Conservation (phyloP, 2,113 vertebrate genomes). For the Siphamia tubifer region DNA sequence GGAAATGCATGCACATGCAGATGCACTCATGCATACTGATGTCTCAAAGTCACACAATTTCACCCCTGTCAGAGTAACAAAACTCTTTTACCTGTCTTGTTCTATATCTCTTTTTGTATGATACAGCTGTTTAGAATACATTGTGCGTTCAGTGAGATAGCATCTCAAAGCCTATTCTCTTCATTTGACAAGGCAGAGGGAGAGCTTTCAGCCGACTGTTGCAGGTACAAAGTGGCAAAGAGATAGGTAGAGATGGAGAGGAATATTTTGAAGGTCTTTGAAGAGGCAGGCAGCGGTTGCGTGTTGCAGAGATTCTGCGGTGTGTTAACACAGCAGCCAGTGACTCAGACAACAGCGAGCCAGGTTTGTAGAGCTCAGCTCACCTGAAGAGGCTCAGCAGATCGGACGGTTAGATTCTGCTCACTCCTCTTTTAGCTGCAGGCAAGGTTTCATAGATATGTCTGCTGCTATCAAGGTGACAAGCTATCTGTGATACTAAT, state of each 20-base stretch:
- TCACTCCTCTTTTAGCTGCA: constrained; percentile 49
- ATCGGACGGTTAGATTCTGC: constrained; percentile 54
- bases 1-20: neutral
- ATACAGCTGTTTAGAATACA: constrained; percentile 34
- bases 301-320: constrained; percentile 30
- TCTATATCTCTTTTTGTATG: constrained; percentile 30
- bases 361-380: constrained; percentile 45
- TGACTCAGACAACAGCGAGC: constrained; percentile 52
- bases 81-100: constrained; percentile 13
- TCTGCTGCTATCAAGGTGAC: constrained; percentile 51
- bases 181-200: constrained; percentile 23
- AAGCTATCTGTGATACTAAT: constrained; percentile 51
- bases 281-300: constrained; percentile 43
- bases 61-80: neutral
- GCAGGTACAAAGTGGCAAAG: constrained; percentile 40
- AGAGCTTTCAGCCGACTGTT: constrained; percentile 41
- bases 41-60: neutral
- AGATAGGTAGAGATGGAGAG: constrained; percentile 34
- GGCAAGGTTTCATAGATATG: constrained; percentile 57
- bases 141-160: neutral
- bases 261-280: constrained; percentile 59
- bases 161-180: constrained; percentile 30
- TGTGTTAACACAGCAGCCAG: constrained; percentile 43
- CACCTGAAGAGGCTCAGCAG: constrained; percentile 60
- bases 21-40: constrained; percentile 10